These are phyloP conservation scores for Drosophila rubida DNA, from an alignment of 2,888 invertebrate species.

Conservation along the genomic window DNA sequence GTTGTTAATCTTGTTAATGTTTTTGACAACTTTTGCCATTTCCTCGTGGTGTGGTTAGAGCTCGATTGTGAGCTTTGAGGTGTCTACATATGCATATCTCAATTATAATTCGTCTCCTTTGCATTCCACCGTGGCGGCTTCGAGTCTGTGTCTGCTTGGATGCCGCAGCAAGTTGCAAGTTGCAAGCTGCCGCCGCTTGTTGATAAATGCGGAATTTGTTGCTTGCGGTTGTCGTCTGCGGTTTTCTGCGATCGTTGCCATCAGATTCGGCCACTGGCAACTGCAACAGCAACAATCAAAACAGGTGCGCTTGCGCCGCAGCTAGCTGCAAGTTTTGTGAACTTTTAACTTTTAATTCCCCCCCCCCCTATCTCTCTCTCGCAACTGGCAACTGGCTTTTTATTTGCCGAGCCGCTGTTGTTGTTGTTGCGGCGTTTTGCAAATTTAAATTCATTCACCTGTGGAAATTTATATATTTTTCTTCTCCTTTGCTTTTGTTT, in stretches of 20 bases:
- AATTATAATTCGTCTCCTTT: slow-evolving; percentile 40
- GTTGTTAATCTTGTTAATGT: slow-evolving; percentile 32
- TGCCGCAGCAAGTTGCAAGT: slow-evolving; percentile 27
- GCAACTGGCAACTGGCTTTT: slow-evolving; percentile 54
- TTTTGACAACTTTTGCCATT: slow-evolving; percentile 34
- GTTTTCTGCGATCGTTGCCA: slow-evolving; percentile 55
- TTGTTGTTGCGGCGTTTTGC: slow-evolving; percentile 39
- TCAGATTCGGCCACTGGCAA: slow-evolving; percentile 36
- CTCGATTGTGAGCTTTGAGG: slow-evolving; percentile 10
- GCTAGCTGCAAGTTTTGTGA: slow-evolving; percentile 61
- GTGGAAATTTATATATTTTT: slow-evolving; percentile 66
- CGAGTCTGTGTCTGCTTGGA: slow-evolving; percentile 16
- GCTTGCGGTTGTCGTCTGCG: slow-evolving; percentile 48
- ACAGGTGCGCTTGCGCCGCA: slow-evolving; percentile 55
- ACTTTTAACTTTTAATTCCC: slow-evolving; percentile 54
- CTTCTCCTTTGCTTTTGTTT: slow-evolving; percentile 33
- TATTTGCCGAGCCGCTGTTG: too few relatives aligned
- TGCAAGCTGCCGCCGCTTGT: slow-evolving; percentile 28
- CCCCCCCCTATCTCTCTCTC: not conserved
- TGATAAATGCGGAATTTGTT: slow-evolving; percentile 66
- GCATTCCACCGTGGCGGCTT: slow-evolving; percentile 5
- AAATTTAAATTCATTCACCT: slow-evolving; percentile 78
- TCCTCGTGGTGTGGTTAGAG: slow-evolving; percentile 27
- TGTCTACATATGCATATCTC: slow-evolving; percentile 45
- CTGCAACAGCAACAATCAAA: slow-evolving; percentile 29